Conservation (phyloP, 2,888 invertebrate genomes). For the Hemaris fuciformis region DNA sequence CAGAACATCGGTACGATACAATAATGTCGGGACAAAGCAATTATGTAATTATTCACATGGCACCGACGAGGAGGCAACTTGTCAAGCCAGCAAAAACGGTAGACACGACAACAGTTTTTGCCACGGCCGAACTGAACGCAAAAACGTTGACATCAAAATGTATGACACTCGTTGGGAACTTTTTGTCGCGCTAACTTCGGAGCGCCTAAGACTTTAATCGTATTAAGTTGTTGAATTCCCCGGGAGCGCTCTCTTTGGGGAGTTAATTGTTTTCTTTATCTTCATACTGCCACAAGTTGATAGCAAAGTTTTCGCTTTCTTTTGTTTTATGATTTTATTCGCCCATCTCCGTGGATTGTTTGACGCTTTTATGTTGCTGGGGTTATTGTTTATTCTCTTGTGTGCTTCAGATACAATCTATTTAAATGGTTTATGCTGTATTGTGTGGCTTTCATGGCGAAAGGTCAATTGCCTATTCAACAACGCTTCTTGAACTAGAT, state of each 20-base stretch:
- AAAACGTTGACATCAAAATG: conserved; percentile 72
- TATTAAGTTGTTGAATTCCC: conserved; percentile 58
- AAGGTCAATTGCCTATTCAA: not conserved
- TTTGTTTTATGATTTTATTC: conserved; percentile 17
- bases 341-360: conserved; percentile 16
- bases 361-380: conserved; percentile 14
- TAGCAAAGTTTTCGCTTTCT: conserved; percentile 33
- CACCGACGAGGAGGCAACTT: conserved; percentile 50
- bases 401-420: conserved; percentile 12
- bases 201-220: conserved; percentile 50
- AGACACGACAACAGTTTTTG: conserved; percentile 55
- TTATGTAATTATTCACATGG: conserved; percentile 65
- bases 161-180: conserved; percentile 55
- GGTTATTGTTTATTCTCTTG: conserved; percentile 19
- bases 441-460: not conserved
- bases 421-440: conserved; percentile 11
- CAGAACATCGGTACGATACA: conserved; percentile 27
- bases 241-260: conserved; percentile 49
- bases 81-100: conserved; percentile 70
- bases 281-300: conserved; percentile 32
- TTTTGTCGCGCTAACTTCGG: conserved; percentile 17
- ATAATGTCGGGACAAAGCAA: conserved; percentile 48
- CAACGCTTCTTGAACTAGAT: not conserved
- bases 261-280: conserved; percentile 62
- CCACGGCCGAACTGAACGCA: conserved; percentile 55